A percentile compares a stretch with the other conserved stretches of the same genome.
These are phyloP conservation scores for Phyllotreta striolata DNA, from an alignment of 2,888 invertebrate genomes.

Conservation along the genomic window DNA sequence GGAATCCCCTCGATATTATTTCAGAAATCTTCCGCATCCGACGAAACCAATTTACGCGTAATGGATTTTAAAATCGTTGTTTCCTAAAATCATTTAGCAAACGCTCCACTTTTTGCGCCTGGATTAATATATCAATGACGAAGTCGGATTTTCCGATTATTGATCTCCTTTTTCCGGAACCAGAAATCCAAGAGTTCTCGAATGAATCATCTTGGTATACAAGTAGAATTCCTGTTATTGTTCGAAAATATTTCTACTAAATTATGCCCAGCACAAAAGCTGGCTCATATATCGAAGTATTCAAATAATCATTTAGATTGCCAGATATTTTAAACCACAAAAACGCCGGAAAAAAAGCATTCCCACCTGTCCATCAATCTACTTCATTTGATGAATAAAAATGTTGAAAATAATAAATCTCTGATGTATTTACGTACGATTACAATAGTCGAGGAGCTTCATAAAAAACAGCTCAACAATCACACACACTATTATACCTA, in stretches of 20 bases:
- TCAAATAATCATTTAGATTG: conserved; percentile 38
- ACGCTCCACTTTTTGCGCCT: too few relatives aligned
- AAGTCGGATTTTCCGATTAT: too few relatives aligned
- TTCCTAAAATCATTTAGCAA: conserved; percentile 50
- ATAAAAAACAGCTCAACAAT: too few relatives aligned
- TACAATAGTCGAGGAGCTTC: conserved; percentile 6
- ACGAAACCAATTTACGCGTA: conserved; percentile 40
- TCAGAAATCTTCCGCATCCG: conserved; percentile 43
- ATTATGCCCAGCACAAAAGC: neutral
- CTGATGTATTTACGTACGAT: conserved; percentile 38
- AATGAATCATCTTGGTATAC: too few relatives aligned
- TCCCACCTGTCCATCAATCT: conserved; percentile 48
- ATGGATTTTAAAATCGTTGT: conserved; percentile 52
- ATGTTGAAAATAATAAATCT: conserved; percentile 47
- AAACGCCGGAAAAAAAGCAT: conserved; percentile 35
- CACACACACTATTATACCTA: conserved; percentile 11
- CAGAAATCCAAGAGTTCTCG: neutral
- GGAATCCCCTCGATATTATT: conserved; percentile 38
- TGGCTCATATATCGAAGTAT: conserved; percentile 24
- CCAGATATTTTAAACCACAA: conserved; percentile 40
- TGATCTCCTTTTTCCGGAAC: too few relatives aligned
- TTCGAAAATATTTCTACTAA: neutral
- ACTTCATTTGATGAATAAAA: conserved; percentile 47
- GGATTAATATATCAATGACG: too few relatives aligned
- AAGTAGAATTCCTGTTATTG: too few relatives aligned